These are phyloP conservation scores for Montipora cactus DNA, from an alignment of 64 coral and sea anemone genomes.

Conservation along the genomic window DNA sequence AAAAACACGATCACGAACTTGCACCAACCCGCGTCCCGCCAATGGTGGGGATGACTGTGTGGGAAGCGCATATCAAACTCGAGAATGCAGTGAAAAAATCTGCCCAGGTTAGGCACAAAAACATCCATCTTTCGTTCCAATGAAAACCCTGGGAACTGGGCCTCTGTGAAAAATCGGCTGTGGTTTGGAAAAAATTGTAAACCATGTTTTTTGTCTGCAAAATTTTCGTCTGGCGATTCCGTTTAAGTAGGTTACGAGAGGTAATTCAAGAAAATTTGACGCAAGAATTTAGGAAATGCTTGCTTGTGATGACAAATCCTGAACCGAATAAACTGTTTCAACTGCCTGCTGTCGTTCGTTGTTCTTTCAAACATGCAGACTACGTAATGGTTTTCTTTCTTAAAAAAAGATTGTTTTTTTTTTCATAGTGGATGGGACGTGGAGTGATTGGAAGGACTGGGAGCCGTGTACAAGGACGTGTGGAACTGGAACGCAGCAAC, in stretches of 20 bases:
- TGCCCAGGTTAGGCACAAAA: conserved; percentile 36
- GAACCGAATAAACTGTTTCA: background rate
- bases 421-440: conserved; percentile 29
- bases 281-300: background rate
- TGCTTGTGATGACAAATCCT: background rate
- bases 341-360: no score
- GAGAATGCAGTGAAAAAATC: conserved; percentile 26
- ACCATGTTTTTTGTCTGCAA: no score
- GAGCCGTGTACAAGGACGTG: conserved; percentile 37
- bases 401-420: background rate
- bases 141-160: no score
- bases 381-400: no score
- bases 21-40: conserved; percentile 31
- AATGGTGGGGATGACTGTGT: conserved; percentile 33
- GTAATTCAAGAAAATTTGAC: background rate
- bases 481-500: conserved; percentile 50
- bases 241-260: no score
- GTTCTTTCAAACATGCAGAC: no score
- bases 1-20: conserved; percentile 22
- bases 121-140: no score
- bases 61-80: background rate
- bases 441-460: conserved; percentile 58
- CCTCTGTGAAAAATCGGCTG: no score
- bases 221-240: no score
- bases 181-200: no score